phyloP scores from a whole-genome alignment of 2,888 invertebrate species.

The Buathra laborator region DNA sequence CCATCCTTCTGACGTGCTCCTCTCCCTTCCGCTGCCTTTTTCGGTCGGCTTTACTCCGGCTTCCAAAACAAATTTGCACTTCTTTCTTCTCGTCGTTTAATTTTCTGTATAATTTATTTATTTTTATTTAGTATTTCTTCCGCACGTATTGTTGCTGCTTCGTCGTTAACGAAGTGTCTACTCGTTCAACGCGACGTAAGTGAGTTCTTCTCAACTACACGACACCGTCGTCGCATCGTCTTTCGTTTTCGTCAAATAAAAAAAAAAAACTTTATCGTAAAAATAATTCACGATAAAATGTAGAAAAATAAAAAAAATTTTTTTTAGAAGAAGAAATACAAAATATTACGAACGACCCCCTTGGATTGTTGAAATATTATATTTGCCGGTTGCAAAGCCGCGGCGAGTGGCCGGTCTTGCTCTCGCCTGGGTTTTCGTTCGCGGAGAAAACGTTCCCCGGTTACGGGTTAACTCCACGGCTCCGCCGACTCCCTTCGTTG shows the following conservation, averaged over 20 bases:
- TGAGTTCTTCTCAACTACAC: too few species aligned
- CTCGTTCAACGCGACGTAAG: too few species aligned
- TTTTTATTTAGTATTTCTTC: too few species aligned
- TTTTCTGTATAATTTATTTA: neutral
- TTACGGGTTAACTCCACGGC: conserved; percentile 67
- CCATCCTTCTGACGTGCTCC: conserved; percentile 69
- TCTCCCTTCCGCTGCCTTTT: conserved; percentile 37
- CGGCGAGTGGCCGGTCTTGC: conserved; percentile 67
- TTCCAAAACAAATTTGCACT: conserved; percentile 12
- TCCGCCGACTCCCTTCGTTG: conserved; percentile 50
- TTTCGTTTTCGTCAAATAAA: too few species aligned
- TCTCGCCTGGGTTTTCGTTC: conserved; percentile 68
- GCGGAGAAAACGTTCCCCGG: conserved; percentile 67
- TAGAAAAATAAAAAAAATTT: too few species aligned
- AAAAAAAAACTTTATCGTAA: too few species aligned
- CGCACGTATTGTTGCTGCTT: too few species aligned
- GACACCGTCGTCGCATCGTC: too few species aligned
- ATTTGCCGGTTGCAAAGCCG: conserved; percentile 51
- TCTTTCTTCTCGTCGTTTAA: neutral
- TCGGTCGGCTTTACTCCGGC: conserved; percentile 18
- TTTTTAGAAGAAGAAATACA: too few species aligned
- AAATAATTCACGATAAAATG: too few species aligned
- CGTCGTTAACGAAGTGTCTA: too few species aligned
- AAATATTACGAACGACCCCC: too few species aligned
- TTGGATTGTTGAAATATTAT: neutral